These are phyloP conservation scores for Cololabis saira DNA, from an alignment of 2,113 vertebrate species.

Conservation along the genomic window DNA sequence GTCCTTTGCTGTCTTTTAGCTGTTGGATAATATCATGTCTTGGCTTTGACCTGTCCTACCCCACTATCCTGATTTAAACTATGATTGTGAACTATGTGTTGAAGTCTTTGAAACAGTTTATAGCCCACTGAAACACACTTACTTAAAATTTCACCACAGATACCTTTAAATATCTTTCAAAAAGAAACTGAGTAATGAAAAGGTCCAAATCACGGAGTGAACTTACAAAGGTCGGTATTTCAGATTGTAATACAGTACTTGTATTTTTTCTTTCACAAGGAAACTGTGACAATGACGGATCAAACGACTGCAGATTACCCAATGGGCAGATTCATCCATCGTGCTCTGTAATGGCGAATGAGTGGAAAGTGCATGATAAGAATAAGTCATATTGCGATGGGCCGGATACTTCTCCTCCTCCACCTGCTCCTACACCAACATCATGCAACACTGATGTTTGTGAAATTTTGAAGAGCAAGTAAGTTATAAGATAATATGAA, in stretches of 20 bases:
- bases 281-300: slow-evolving; percentile 84
- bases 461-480: slow-evolving; percentile 85
- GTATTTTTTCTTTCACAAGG: slow-evolving; percentile 73
- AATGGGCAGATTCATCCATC: slow-evolving; percentile 68
- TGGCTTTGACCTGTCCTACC: too few relatives aligned
- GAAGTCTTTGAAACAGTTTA: too few relatives aligned
- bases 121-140: too few relatives aligned
- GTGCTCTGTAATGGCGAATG: slow-evolving; percentile 82
- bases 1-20: too few relatives aligned
- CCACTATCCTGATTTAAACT: too few relatives aligned
- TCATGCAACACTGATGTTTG: slow-evolving; percentile 67
- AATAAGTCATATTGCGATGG: slow-evolving; percentile 55
- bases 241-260: not conserved
- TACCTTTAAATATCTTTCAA: too few relatives aligned
- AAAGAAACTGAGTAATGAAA: too few relatives aligned
- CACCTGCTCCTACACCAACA: not conserved
- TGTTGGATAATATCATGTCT: too few relatives aligned
- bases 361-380: slow-evolving; percentile 77
- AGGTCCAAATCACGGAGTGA: too few relatives aligned
- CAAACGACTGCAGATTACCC: slow-evolving; percentile 86
- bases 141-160: too few relatives aligned
- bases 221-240: not conserved
- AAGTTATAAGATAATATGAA: slow-evolving; percentile 22
- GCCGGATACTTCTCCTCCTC: rapidly evolving
- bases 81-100: too few relatives aligned